Evolutionary conservation across 2,797 vertebrate genomes (phyloP), one percentile per base, ranked within the genome.

Genomic region (Notolepis coatsorum): DNA sequence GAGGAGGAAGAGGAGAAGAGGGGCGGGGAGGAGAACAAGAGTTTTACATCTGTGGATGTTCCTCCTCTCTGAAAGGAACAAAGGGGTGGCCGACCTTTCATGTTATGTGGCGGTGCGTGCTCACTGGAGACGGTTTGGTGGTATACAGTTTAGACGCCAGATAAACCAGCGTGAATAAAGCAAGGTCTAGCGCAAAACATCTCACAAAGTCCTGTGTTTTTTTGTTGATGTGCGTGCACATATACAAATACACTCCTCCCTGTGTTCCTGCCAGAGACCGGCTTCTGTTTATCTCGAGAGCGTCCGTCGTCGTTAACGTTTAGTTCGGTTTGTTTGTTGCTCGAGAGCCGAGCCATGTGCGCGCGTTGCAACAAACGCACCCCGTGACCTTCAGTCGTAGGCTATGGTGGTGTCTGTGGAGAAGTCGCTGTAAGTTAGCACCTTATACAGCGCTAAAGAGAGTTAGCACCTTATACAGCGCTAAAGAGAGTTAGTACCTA

Each of bases 51-150:
- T n/a, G n/a, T n/a, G n/a, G n/a, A n/a, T n/a, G n/a, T n/a, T n/a
- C n/a, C n/a, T n/a, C n/a, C n/a, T 8, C 8, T 20, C 12, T 39
- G 24, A 13, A 49, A 10, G 37, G 13, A 52, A 53, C 21, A 28
- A 59, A 66, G 55, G 33, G 46, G 13, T 28, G n/a, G 27, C n/a
- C n/a, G 33, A 24, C 38, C 30, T 52, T 58, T 41, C 7, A 43
- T 45, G 64, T 37, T 35, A 35, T 51, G 1, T 37, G 28, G 35
- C 5, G 31, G 42, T 28, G 27, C 24, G 30, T n/a, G n/a, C n/a
- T n/a, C 52, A 25, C 20, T 27, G 9, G 30, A 35, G 47, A 61
- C 18, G 21, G 38, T 13, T 45, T 46, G 6, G 24, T 5, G 24
- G n/a, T 46, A 41, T 9, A 31, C 42, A 23, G 56, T 46, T 46